Evolutionary conservation across 2,113 vertebrate genomes (phyloP).

Genomic region (Sigmodon hispidus): DNA sequence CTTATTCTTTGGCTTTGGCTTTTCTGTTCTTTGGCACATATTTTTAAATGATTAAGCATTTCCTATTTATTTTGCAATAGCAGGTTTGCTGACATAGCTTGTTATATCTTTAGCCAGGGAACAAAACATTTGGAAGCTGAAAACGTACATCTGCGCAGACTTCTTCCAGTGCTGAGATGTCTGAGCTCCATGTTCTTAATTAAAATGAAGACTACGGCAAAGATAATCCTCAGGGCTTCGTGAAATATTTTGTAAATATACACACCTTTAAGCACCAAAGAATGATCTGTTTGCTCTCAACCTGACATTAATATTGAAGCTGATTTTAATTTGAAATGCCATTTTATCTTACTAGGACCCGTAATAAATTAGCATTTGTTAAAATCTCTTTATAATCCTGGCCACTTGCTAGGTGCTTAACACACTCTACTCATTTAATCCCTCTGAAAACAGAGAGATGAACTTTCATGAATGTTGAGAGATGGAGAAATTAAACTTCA

Average conservation of each 20-base stretch:
- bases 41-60: conserved; percentile 71
- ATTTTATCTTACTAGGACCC: conserved; percentile 1
- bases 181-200: conserved; percentile 56
- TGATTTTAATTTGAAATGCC: conserved; percentile 60
- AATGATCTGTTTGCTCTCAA: conserved; percentile 65
- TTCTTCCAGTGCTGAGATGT: conserved; percentile 20
- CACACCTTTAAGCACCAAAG: conserved; percentile 42
- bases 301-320: conserved; percentile 49
- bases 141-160: conserved; percentile 67
- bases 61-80: conserved; percentile 67
- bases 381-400: conserved; percentile 36
- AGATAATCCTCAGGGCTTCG: conserved; percentile 27
- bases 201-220: conserved; percentile 54
- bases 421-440: background rate
- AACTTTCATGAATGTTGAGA: background rate
- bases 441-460: background rate
- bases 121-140: conserved; percentile 61
- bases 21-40: conserved; percentile 53
- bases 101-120: conserved; percentile 68
- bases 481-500: background rate
- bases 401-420: conserved; percentile 36
- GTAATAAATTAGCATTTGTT: conserved; percentile 50
- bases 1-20: conserved; percentile 48
- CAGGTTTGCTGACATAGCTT: conserved; percentile 75
- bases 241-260: conserved; percentile 54